phyloP scores from a whole-genome alignment of 1,140 invertebrate genomes.

The Caenorhabditis remanei region DNA sequence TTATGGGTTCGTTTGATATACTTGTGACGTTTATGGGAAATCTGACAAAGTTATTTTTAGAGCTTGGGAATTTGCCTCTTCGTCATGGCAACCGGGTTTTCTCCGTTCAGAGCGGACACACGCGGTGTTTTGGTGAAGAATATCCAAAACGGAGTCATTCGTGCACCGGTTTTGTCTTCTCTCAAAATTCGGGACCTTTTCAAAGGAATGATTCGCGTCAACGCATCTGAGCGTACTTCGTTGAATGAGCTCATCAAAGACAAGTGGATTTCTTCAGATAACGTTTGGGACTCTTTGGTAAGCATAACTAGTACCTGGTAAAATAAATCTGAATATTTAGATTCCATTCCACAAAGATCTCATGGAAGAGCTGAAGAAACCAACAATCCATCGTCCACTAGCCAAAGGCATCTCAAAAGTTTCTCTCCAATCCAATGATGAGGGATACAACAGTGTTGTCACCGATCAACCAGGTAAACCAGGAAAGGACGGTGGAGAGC shows the following conservation, averaged over 20 bases:
- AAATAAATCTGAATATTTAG: not conserved
- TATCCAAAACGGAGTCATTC: not conserved
- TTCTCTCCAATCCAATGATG: not conserved
- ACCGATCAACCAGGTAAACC: not conserved
- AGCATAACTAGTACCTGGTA: too few relatives aligned
- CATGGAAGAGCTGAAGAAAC: not conserved
- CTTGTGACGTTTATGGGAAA: not conserved
- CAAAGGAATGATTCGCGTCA: not conserved
- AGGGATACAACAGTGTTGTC: slow-evolving; percentile 5
- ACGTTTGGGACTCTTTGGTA: not conserved
- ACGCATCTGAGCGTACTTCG: not conserved
- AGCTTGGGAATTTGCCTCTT: slow-evolving; percentile 49
- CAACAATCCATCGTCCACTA: too few relatives aligned
- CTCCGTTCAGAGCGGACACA: not conserved
- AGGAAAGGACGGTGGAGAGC: not conserved
- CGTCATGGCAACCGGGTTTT: slow-evolving; percentile 17
- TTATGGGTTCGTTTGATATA: slow-evolving; percentile 38
- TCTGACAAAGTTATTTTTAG: slow-evolving; percentile 8
- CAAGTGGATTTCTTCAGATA: not conserved
- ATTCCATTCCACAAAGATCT: not conserved
- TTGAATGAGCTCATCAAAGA: not conserved
- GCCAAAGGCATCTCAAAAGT: not conserved
- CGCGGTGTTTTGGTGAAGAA: not conserved
- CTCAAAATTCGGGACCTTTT: not conserved
- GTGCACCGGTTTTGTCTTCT: not conserved